phyloP scores from a whole-genome alignment of 2,113 vertebrate genomes.

The Hassar affinis region DNA sequence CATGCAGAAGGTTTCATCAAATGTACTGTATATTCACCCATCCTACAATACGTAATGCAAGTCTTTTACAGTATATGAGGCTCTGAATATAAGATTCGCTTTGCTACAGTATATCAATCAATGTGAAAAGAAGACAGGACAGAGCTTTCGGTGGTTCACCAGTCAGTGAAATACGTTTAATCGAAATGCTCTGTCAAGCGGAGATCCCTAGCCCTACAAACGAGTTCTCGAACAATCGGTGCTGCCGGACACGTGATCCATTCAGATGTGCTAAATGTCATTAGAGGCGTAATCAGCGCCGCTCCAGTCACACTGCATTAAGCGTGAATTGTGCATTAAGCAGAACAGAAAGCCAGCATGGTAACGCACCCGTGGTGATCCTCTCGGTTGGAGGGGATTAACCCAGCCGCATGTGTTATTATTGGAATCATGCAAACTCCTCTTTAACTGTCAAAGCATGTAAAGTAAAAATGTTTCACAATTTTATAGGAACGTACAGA shows the following conservation, averaged over 20 bases:
- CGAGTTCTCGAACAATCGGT: background rate
- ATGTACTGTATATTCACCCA: background rate
- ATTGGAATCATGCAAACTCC: background rate
- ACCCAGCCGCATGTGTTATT: conserved; percentile 15
- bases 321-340: conserved; percentile 32
- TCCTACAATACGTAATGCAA: background rate
- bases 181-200: background rate
- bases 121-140: background rate
- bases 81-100: background rate
- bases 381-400: conserved; percentile 37
- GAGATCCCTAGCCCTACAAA: background rate
- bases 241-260: conserved; percentile 2
- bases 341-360: conserved; percentile 28
- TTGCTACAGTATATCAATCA: background rate
- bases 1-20: background rate
- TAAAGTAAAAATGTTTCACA: background rate
- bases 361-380: conserved; percentile 32
- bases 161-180: background rate
- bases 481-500: background rate
- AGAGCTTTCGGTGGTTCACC: background rate
- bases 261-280: conserved; percentile 20
- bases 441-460: background rate
- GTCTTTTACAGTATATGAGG: background rate
- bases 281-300: conserved; percentile 32
- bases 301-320: conserved; percentile 39